A percentile compares a stretch with the other conserved stretches of the same genome.
phyloP scores from a whole-genome alignment of 2,113 vertebrate species.

The Nannobrachium achirus region DNA sequence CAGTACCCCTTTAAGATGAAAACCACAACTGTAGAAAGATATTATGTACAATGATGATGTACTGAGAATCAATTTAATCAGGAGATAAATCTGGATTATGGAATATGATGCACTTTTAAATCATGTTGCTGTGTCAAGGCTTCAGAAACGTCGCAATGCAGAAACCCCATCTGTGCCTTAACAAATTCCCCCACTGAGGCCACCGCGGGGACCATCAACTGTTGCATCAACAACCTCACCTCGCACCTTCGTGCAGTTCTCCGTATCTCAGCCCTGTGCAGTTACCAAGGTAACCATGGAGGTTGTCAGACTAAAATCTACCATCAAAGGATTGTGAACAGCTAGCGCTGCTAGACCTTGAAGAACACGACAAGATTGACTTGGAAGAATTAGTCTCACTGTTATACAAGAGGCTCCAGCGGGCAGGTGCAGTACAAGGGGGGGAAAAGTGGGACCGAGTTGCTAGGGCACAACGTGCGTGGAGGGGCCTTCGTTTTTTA shows the following conservation, averaged over 20 bases:
- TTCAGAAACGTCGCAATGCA: slow-evolving; percentile 20
- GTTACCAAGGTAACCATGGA: slow-evolving; percentile 75
- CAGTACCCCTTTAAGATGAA: too few species aligned
- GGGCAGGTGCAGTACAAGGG: neutral
- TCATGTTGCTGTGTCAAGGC: slow-evolving; percentile 21
- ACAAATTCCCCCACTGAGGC: slow-evolving; percentile 44
- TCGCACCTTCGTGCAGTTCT: slow-evolving; percentile 67
- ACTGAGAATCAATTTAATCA: neutral
- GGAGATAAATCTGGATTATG: neutral
- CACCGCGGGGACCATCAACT: slow-evolving; percentile 25
- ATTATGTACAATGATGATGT: too few species aligned
- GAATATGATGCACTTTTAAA: slow-evolving; percentile 16
- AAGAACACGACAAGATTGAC: slow-evolving; percentile 11
- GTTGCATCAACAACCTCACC: slow-evolving; percentile 62
- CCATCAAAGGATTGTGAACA: slow-evolving; percentile 35
- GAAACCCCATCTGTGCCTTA: slow-evolving; percentile 20
- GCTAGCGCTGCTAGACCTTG: slow-evolving; percentile 39
- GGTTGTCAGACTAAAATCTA: slow-evolving; percentile 27
- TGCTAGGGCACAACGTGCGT: too few species aligned
- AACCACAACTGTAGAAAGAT: too few species aligned
- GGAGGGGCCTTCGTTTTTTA: too few species aligned
- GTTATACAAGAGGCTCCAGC: neutral
- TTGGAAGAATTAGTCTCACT: neutral
- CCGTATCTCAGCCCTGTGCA: slow-evolving; percentile 45
- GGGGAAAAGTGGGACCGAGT: too few species aligned